Base-by-base conservation (phyloP, 1,140 invertebrate species). In the Marisa cornuarietis region DNA sequence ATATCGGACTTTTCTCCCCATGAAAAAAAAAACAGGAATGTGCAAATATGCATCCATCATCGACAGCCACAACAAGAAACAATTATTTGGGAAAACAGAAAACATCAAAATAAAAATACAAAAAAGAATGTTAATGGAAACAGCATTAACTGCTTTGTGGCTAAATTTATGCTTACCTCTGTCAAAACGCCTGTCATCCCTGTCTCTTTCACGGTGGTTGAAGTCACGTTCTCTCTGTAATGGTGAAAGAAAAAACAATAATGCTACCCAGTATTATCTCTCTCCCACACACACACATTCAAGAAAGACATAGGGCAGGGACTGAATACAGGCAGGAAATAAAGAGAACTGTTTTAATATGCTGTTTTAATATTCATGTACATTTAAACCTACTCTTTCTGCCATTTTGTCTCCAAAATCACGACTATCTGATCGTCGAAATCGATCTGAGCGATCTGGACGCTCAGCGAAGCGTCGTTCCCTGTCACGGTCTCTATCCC, bases 171-270 rank as follows among this genome's bases (percentile, higher is more conserved):
- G 16, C 54, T 14, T 65, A 18, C 65, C 63, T 49, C 75, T 58
- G 49, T 76, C 75, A 26, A 66, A 77, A 26, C 76, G 63, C 24
- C 76, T 52, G 2, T 77, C 76, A 68, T 77, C 76, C 18, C 76
- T 51, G 63, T 72, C 72, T 63, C 81, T n/a, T 52, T 78, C 80
- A 72, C 79, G 79, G 75, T 81, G 80, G 72, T 80, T 69, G 61
- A 83, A 83, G 75, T 85, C 84, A 71, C 84, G 71, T 71, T 84
- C 83, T 65, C 83, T 81, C 82, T 83, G 76, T 22, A 74, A 75
- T 58, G 69, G n/a, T 4, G 66, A 76, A 18, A 74, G 31, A 62
- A 71, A 69, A 54, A 18, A 16, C 0, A 68, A 68, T 22, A 18
- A 68, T 68, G n/a, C 4, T 31, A n/a, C 10, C 11, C 0, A n/a